Evolutionary conservation across 2,797 vertebrate genomes (phyloP).

Genomic region (Periparus ater): DNA sequence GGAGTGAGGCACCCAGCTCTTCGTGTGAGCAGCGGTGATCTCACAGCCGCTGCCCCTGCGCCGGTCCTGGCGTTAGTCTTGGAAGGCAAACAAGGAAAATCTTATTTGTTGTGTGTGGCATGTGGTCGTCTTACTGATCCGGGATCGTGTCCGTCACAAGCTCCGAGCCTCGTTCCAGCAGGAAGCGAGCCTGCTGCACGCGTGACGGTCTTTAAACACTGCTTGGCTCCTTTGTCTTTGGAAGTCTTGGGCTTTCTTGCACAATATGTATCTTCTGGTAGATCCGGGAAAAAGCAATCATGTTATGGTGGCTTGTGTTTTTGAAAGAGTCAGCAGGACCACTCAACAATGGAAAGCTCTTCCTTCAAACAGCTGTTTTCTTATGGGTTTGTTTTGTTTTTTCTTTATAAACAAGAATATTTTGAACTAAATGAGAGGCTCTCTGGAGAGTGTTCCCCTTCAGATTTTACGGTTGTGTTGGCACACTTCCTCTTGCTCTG

Average conservation of each 20-base stretch:
- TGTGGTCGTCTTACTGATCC: background rate
- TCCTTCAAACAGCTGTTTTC: background rate
- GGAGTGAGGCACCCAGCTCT: background rate
- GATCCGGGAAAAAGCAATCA: background rate
- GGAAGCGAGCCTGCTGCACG: background rate
- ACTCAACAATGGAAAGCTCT: background rate
- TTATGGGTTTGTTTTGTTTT: background rate
- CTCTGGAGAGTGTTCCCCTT: background rate
- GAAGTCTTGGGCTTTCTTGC: background rate
- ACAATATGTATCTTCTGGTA: background rate
- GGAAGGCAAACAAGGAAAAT: background rate
- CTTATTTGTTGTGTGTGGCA: background rate
- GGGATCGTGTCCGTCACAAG: background rate
- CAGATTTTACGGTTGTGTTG: background rate
- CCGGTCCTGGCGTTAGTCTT: background rate
- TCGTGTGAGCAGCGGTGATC: rapidly evolving
- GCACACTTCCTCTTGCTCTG: background rate
- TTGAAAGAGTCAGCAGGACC: background rate
- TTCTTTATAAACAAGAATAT: background rate
- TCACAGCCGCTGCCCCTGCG: rapidly evolving
- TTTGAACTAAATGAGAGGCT: background rate
- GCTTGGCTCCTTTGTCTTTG: slow-evolving; percentile 6
- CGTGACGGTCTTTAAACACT: background rate
- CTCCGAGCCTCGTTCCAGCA: background rate
- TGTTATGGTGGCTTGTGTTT: background rate